Evolutionary conservation across 2,888 invertebrate species (phyloP), one percentile per base, ranked within the genome.

Genomic region (Polietes domitor): DNA sequence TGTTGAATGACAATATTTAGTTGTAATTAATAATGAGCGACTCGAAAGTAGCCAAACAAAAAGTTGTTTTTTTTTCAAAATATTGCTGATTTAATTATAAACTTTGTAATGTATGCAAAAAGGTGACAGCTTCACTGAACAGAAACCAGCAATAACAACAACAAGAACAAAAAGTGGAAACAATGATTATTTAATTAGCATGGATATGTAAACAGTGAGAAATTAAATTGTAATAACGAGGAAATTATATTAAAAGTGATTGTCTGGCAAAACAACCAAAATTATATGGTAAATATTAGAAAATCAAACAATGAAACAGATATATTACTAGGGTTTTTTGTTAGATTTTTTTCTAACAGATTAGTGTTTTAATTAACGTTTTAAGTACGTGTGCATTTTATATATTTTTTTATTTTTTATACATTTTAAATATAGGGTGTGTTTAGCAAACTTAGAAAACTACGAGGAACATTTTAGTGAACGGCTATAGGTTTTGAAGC

Each of bases 141-240:
- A 7, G 32, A 7, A 32, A 7, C 32, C 7, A 12, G 37, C n/a
- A n/a, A n/a, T n/a, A n/a, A n/a, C n/a, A n/a, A n/a, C n/a, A n/a
- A n/a, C n/a, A n/a, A 2, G 7, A 28, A 58, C 26, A 28, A 58
- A 58, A 63, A 17, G 6, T 21, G 15, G 21, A 1, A 68, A 43
- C 68, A 68, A 68, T 68, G 41, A 68, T 68, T 68, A 68, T 68
- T 68, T 68, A 68, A 68, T 68, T 68, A 68, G 68, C 68, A 41
- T 15, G 19, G 43, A 68, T 68, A 43, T 68, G 68, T 41, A 41
- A 68, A 41, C 65, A 41, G 68, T 68, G 12, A 41, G 24, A 68
- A 41, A 68, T 68, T 68, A 68, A 10, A 43, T 68, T 68, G 41
- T 43, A 68, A 68, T 68, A 43, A 10, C 41, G 9, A 65, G 55